Conservation (phyloP, 2,888 invertebrate genomes). For the Microctonus aethiopoides region DNA sequence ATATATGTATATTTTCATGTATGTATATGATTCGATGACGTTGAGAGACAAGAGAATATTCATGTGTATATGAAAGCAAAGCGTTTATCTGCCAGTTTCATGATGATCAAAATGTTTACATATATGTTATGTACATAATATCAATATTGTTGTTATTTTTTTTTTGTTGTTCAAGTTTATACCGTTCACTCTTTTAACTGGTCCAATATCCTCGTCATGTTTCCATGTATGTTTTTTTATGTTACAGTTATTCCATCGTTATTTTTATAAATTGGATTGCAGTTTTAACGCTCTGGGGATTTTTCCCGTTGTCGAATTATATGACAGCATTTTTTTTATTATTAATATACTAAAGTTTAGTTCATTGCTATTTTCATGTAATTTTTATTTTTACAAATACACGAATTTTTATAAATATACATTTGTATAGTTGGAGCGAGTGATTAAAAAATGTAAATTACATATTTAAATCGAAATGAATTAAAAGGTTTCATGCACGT, state of each 20-base stretch:
- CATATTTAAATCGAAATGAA: too few relatives aligned
- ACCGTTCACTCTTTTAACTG: constrained; percentile 18
- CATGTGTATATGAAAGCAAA: too few relatives aligned
- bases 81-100: constrained; percentile 55
- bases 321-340: constrained; percentile 55
- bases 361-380: not conserved
- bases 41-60: too few relatives aligned
- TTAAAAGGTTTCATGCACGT: too few relatives aligned
- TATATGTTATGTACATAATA: constrained; percentile 50
- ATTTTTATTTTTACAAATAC: not conserved
- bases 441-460: too few relatives aligned
- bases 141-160: constrained; percentile 12
- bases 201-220: constrained; percentile 29
- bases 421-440: too few relatives aligned
- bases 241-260: constrained; percentile 67
- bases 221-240: constrained; percentile 49
- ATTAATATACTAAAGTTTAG: constrained; percentile 52
- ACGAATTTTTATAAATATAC: too few relatives aligned
- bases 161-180: constrained; percentile 21
- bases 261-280: constrained; percentile 67
- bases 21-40: not conserved
- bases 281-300: constrained; percentile 64
- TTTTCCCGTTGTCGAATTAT: constrained; percentile 58
- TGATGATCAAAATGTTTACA: constrained; percentile 57
- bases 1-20: not conserved